Conservation (phyloP, 2,888 invertebrate species). For the Diplazon laetatorius region DNA sequence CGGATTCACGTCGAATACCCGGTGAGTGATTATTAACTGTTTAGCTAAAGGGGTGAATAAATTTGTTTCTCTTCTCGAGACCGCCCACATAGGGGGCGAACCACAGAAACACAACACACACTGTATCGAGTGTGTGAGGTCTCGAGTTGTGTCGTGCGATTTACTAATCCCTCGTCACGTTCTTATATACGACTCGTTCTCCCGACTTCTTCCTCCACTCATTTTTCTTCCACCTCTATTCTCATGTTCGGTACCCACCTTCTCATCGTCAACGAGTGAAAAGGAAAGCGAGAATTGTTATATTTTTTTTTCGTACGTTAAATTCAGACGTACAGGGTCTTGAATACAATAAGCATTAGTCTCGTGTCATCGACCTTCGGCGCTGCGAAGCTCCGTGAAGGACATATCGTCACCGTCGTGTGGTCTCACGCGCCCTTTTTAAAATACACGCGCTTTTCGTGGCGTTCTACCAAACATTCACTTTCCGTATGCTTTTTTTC, state of each 20-base stretch:
- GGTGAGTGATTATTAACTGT: slow-evolving; percentile 73
- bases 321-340: slow-evolving; percentile 41
- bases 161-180: slow-evolving; percentile 48
- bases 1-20: slow-evolving; percentile 43
- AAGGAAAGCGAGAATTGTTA: slow-evolving; percentile 52
- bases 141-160: slow-evolving; percentile 40
- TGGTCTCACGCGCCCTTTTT: slow-evolving; percentile 28
- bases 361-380: slow-evolving; percentile 56
- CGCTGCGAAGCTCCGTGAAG: slow-evolving; percentile 22
- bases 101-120: slow-evolving; percentile 33
- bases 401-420: slow-evolving; percentile 27
- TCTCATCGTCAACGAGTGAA: slow-evolving; percentile 38
- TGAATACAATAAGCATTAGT: slow-evolving; percentile 63
- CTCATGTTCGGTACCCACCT: slow-evolving; percentile 31
- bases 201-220: background rate
- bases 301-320: slow-evolving; percentile 13
- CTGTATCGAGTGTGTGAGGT: slow-evolving; percentile 18
- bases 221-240: slow-evolving; percentile 4
- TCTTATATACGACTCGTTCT: slow-evolving; percentile 18
- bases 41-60: slow-evolving; percentile 72
- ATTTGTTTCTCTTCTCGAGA: slow-evolving; percentile 67
- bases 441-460: slow-evolving; percentile 50
- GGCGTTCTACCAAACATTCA: slow-evolving; percentile 26
- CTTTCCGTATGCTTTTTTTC: slow-evolving; percentile 18
- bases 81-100: slow-evolving; percentile 69